phyloP scores from a whole-genome alignment of 2,888 invertebrate species.

The Molorchus minor region DNA sequence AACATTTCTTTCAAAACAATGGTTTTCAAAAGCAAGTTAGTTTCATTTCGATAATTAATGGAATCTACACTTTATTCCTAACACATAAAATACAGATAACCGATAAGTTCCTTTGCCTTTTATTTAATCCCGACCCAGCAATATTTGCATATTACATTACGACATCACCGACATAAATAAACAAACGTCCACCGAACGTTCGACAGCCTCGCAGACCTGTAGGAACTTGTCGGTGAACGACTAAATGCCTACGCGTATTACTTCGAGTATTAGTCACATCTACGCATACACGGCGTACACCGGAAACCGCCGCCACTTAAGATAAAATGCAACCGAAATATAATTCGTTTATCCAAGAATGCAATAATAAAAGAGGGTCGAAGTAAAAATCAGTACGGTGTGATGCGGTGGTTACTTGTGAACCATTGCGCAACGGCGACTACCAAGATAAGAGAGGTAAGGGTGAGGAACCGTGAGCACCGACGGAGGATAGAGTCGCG shows the following conservation, averaged over 20 bases:
- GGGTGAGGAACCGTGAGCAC: conserved; percentile 65
- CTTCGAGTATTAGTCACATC: too few relatives aligned
- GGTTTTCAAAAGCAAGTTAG: too few relatives aligned
- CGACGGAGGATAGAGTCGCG: conserved; percentile 59
- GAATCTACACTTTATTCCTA: too few relatives aligned
- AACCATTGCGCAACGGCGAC: conserved; percentile 61
- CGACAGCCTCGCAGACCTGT: conserved; percentile 12
- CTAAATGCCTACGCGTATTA: conserved; percentile 10
- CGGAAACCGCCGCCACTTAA: conserved; percentile 9
- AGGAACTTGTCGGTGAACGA: conserved; percentile 18
- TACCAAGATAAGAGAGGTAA: conserved; percentile 59
- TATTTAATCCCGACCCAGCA: too few relatives aligned
- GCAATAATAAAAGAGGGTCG: conserved; percentile 49
- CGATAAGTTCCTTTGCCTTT: too few relatives aligned
- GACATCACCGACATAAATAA: conserved; percentile 4
- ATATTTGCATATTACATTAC: too few relatives aligned
- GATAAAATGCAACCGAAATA: conserved; percentile 33
- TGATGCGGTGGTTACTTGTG: conserved; percentile 62
- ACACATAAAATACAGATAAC: too few relatives aligned
- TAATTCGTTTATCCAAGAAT: conserved; percentile 42
- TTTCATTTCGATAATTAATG: too few relatives aligned
- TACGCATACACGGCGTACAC: not conserved
- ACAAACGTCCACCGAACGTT: not conserved
- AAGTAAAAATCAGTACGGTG: conserved; percentile 60
- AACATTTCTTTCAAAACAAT: too few relatives aligned